phyloP scores from a whole-genome alignment of 2,797 vertebrate genomes.

The Pteronotus mesoamericanus region DNA sequence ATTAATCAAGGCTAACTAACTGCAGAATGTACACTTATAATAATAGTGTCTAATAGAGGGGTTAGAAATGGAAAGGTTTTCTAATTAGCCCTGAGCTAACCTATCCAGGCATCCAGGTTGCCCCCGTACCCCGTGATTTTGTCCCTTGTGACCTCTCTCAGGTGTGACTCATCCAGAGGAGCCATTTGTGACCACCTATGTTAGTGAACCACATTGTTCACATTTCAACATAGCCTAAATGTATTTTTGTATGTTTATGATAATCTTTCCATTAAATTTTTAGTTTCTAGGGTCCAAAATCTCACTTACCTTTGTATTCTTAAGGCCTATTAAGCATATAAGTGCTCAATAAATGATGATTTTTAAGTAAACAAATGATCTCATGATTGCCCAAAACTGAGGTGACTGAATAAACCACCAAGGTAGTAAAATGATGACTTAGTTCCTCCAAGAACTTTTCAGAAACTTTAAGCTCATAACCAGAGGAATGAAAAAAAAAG shows the following conservation, averaged over 20 bases:
- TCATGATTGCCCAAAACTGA: background rate
- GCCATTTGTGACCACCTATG: background rate
- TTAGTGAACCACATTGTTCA: background rate
- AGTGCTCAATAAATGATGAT: background rate
- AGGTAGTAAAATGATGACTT: background rate
- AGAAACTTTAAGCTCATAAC: background rate
- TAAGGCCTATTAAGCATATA: background rate
- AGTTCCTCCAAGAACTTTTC: background rate
- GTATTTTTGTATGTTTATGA: background rate
- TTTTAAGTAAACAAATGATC: background rate
- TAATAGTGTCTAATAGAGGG: background rate
- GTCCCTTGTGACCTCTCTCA: background rate
- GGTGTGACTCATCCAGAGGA: too few species aligned
- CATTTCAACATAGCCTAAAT: background rate
- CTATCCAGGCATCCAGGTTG: background rate
- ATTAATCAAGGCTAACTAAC: background rate
- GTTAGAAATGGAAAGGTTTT: background rate
- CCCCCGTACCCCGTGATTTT: background rate
- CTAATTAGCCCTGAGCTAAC: background rate
- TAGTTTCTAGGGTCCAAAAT: background rate
- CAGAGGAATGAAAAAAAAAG: background rate
- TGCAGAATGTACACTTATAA: background rate
- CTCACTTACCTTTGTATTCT: background rate
- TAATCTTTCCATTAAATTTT: background rate
- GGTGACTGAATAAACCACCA: background rate